A percentile compares a stretch with the other conserved stretches of the same genome.
Evolutionary conservation across 1,140 invertebrate genomes (phyloP).

Genomic region (Polyergus mexicanus): DNA sequence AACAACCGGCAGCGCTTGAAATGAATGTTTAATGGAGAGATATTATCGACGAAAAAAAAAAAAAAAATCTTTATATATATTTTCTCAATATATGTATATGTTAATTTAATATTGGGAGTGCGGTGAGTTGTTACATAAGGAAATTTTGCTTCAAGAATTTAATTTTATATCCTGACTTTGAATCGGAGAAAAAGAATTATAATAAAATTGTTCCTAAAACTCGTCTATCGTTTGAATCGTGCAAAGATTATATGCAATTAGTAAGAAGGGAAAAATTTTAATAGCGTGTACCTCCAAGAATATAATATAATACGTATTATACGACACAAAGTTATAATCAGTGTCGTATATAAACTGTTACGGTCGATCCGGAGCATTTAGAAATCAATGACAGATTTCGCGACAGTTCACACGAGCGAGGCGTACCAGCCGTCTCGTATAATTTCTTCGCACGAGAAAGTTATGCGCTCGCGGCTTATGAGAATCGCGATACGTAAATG

Average conservation of each 20-base stretch:
- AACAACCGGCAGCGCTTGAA: conserved; percentile 32
- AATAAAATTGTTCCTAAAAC: neutral
- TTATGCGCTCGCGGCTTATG: conserved; percentile 73
- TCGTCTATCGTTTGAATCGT: neutral
- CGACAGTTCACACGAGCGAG: conserved; percentile 29
- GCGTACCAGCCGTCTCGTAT: conserved; percentile 24
- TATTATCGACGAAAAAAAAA: conserved; percentile 54
- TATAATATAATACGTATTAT: neutral
- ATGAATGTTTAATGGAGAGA: conserved; percentile 48
- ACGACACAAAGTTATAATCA: neutral
- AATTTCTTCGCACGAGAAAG: conserved; percentile 76
- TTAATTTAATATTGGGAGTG: conserved; percentile 3
- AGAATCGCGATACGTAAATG: conserved; percentile 80
- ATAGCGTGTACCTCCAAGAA: neutral
- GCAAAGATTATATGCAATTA: neutral
- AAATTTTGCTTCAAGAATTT: neutral
- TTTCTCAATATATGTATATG: neutral
- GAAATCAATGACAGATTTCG: conserved; percentile 21
- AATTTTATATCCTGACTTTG: neutral
- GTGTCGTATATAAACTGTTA: conserved; percentile 9
- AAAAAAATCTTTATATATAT: conserved; percentile 13
- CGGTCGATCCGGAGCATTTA: neutral
- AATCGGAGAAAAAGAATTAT: neutral
- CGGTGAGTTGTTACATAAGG: neutral
- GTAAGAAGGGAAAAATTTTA: neutral